A percentile compares a stretch with the other conserved stretches of the same genome.
These are phyloP conservation scores for Ahaetulla prasina DNA, from an alignment of 2,113 vertebrate genomes.

Conservation along the genomic window DNA sequence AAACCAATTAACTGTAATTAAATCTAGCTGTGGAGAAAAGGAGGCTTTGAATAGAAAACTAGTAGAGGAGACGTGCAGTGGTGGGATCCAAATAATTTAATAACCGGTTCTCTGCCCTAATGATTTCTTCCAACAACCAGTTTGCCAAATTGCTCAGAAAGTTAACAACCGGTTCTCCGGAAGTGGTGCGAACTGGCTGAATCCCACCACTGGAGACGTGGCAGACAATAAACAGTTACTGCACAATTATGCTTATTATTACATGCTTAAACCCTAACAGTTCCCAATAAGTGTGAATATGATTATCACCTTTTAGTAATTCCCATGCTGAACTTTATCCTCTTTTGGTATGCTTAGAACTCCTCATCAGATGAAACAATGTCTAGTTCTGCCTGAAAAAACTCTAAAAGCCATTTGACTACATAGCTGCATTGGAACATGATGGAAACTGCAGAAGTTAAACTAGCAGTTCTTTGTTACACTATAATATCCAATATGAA, in stretches of 20 bases:
- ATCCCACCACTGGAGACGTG: too few relatives aligned
- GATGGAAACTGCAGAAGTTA: conserved; percentile 47
- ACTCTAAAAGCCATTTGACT: not conserved
- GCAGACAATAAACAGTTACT: not conserved
- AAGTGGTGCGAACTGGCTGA: too few relatives aligned
- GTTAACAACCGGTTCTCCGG: too few relatives aligned
- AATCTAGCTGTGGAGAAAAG: not conserved
- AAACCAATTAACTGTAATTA: not conserved
- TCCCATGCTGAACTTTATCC: not conserved
- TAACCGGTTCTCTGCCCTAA: too few relatives aligned
- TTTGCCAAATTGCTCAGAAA: too few relatives aligned
- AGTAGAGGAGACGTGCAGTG: too few relatives aligned
- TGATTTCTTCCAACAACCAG: too few relatives aligned
- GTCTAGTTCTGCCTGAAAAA: not conserved
- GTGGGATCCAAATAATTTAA: too few relatives aligned
- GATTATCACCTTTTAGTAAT: not conserved
- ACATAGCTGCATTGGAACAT: conserved; percentile 43
- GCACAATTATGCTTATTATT: not conserved
- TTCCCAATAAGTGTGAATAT: not conserved
- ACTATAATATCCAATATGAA: conserved; percentile 50
- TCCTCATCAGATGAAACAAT: not conserved
- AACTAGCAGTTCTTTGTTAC: conserved; percentile 56
- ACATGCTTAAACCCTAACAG: not conserved
- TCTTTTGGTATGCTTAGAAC: not conserved
- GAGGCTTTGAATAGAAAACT: not conserved